Percentiles rank a stretch among this genome's conserved stretches.
These are phyloP conservation scores for Eupithecia tripunctaria DNA, from an alignment of 2,888 invertebrate species.

Conservation along the genomic window DNA sequence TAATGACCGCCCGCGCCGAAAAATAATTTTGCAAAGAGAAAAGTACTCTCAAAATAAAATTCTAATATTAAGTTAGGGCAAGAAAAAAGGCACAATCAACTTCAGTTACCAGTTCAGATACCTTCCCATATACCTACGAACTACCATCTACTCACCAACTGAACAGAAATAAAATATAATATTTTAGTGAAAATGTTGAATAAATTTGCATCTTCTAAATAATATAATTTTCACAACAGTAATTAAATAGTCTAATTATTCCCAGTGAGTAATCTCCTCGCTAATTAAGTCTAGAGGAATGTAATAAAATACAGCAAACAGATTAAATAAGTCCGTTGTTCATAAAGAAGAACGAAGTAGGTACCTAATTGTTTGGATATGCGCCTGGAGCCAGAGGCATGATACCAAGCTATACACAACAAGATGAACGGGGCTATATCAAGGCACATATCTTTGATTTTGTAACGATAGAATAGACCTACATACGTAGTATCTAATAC, in stretches of 20 bases:
- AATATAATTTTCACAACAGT: constrained; percentile 3
- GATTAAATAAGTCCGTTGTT: constrained; percentile 22
- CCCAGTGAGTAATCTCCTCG: neutral
- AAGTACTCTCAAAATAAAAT: too few relatives aligned
- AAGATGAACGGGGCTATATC: neutral
- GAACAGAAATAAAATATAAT: neutral
- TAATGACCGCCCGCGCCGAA: too few relatives aligned
- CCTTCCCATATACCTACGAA: neutral
- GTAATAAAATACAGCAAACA: constrained; percentile 31
- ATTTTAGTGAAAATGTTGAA: neutral
- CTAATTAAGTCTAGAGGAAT: constrained; percentile 39
- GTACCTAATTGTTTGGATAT: constrained; percentile 12
- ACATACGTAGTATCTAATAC: neutral
- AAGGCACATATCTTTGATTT: neutral
- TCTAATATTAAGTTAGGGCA: too few relatives aligned
- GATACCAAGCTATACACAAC: neutral
- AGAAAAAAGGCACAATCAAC: neutral
- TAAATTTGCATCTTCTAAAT: neutral
- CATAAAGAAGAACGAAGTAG: constrained; percentile 22
- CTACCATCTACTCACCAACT: too few relatives aligned
- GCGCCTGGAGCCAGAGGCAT: neutral
- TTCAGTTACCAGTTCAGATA: too few relatives aligned
- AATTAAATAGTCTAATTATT: constrained; percentile 1
- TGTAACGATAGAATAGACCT: neutral
- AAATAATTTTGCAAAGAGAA: too few relatives aligned